Base-by-base conservation (phyloP, 2,797 vertebrate species). In the Lagothrix lagotricha region DNA sequence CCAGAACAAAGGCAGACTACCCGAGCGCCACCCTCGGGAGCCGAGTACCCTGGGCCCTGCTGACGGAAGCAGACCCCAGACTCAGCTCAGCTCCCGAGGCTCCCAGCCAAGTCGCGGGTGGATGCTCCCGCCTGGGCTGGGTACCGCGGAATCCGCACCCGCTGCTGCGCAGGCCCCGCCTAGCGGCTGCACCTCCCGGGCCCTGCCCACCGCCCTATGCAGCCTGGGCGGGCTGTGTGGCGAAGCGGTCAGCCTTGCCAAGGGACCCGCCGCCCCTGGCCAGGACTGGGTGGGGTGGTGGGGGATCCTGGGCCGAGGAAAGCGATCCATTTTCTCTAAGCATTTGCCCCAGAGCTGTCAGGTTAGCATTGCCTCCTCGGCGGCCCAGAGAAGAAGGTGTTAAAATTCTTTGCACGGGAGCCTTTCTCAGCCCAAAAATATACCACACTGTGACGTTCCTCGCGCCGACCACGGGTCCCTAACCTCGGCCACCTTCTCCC, bases 291-390 rank as follows among this genome's bases (percentile, higher is more conserved):
- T 46, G 36, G 79, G 39, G 52, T 17, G 7, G 15, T 12, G 15
- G 39, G 11, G 1, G n/a, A 41, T 67, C 41, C 90, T 41, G 2
- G 4, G 14, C 33, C 81, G 0, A 30, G 85, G 76, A 92, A 86
- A 96, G 36, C 73, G 79, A 97, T 97, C 89, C 72, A 80, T 95
- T 97, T 96, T 92, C 96, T 96, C 90, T 87, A 95, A 96, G 67
- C 91, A 33, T 89, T 92, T 95, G 87, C 88, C 58, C 26, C 5
- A 48, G 89, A 96, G 89, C 92, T 77, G 93, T 92, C 94, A 81
- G 86, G 83, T 86, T 85, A 90, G 84, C 52, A 2, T 70, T 54
- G 75, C 93, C 82, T 94, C 82, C 85, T 73, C 14, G 9, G 70
- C 36, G 1, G 67, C 76, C 91, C n/a, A 79, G 93, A 81, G 19